phyloP scores from a whole-genome alignment of 2,888 invertebrate species.

The Pterostichus madidus region DNA sequence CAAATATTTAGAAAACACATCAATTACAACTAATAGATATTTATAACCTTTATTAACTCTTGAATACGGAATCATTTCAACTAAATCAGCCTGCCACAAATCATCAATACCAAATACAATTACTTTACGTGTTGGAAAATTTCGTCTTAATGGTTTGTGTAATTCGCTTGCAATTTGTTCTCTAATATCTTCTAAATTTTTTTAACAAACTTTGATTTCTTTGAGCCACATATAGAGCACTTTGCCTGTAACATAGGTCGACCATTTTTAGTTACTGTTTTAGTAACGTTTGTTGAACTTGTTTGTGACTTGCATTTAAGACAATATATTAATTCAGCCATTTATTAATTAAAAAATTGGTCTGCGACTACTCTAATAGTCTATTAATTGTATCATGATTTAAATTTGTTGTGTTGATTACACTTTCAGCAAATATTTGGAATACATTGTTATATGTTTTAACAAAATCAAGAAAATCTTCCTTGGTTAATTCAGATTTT shows the following conservation, averaged over 20 bases:
- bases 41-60: constrained; percentile 72
- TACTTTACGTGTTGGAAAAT: constrained; percentile 73
- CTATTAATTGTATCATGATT: not conserved
- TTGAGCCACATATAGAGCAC: not conserved
- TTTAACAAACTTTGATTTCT: constrained; percentile 28
- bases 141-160: constrained; percentile 73
- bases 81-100: constrained; percentile 76
- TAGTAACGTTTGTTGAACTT: constrained; percentile 18
- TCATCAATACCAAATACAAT: constrained; percentile 73
- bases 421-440: constrained; percentile 3
- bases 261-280: constrained; percentile 22
- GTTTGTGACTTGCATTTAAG: constrained; percentile 19
- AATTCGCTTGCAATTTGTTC: constrained; percentile 71
- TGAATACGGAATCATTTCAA: constrained; percentile 72
- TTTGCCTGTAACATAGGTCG: constrained; percentile 2
- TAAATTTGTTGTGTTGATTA: not conserved
- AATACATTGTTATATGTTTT: not conserved
- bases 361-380: not conserved
- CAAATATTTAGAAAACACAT: constrained; percentile 74
- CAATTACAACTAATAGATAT: constrained; percentile 73
- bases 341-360: constrained; percentile 11
- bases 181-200: constrained; percentile 16
- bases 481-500: not conserved
- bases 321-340: constrained; percentile 18
- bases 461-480: not conserved